Conservation (phyloP, 2,113 vertebrate species). For the Arenaria interpres region DNA sequence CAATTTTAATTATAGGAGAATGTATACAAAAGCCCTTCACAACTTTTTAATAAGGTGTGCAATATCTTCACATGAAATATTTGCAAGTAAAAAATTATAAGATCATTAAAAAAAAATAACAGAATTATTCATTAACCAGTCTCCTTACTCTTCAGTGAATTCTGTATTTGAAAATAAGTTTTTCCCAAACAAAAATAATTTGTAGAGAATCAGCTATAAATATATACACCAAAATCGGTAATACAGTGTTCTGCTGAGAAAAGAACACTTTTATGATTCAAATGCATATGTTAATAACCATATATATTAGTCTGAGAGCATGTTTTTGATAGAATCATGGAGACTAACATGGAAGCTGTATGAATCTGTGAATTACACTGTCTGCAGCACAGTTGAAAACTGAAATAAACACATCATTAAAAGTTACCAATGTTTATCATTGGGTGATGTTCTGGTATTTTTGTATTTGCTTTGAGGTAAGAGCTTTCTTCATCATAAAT, state of each 20-base stretch:
- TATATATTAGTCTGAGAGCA: background rate
- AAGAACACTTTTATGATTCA: background rate
- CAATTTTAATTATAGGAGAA: background rate
- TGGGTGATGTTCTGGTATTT: background rate
- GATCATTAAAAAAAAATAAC: background rate
- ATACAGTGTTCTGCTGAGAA: background rate
- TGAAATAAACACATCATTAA: background rate
- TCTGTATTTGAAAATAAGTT: background rate
- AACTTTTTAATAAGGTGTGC: background rate
- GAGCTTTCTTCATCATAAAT: background rate
- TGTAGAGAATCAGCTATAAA: background rate
- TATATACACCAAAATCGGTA: background rate
- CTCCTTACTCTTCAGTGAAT: background rate
- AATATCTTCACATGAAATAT: background rate
- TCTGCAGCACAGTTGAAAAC: background rate
- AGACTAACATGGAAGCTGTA: background rate
- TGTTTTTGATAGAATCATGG: background rate
- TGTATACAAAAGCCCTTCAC: background rate
- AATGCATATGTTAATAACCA: background rate
- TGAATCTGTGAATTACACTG: background rate
- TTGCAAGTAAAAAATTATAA: background rate
- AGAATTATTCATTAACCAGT: background rate
- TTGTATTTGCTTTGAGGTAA: constrained; percentile 2
- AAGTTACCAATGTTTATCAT: background rate
- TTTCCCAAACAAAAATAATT: background rate